phyloP scores from a whole-genome alignment of 92 coral and sea anemone genomes.

The Paramuricea clavata region DNA sequence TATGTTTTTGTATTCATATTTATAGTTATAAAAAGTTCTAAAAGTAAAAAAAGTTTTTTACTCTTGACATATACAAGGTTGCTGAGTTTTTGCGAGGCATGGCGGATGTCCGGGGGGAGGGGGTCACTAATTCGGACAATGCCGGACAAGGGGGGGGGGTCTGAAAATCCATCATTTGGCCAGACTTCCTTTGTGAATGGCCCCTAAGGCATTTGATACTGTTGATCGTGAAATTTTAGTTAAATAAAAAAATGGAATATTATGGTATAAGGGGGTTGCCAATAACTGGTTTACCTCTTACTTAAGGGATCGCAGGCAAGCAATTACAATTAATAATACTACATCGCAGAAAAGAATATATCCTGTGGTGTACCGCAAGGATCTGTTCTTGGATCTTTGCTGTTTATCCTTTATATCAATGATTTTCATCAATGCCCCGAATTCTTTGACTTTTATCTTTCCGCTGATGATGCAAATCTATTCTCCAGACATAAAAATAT shows the following conservation, averaged over 20 bases:
- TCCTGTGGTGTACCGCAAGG: constrained; percentile 15
- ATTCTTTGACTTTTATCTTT: neutral
- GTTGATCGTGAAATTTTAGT: neutral
- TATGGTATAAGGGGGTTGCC: constrained; percentile 15
- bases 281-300: neutral
- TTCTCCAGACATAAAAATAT: constrained; percentile 9
- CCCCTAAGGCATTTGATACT: neutral
- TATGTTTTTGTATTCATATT: no score
- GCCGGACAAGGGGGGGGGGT: no score
- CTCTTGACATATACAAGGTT: no score
- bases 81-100: no score
- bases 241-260: neutral
- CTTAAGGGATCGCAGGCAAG: neutral
- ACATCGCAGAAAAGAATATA: neutral
- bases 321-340: neutral
- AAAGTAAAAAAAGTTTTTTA: no score
- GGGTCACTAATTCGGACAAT: no score
- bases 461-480: neutral
- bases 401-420: neutral
- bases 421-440: neutral
- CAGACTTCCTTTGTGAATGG: no score
- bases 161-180: no score
- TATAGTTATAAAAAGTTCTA: no score
- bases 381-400: constrained; percentile 9
- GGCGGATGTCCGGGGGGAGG: no score